Evolutionary conservation across 1,140 invertebrate species (phyloP).

Genomic region (Diuraphis noxia): DNA sequence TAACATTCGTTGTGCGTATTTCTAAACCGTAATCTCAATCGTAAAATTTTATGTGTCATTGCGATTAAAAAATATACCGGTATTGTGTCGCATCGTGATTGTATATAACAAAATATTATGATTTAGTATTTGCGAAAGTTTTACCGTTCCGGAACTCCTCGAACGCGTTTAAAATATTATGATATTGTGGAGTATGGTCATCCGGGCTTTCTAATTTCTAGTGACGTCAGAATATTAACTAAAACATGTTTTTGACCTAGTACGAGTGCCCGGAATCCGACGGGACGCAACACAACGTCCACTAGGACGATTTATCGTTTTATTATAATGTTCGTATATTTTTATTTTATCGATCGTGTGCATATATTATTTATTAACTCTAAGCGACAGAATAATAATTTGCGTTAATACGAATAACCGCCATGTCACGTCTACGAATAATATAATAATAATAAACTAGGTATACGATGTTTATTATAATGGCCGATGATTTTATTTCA

Average conservation of each 20-base stretch:
- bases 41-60: not conserved
- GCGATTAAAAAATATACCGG: not conserved
- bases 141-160: not conserved
- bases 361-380: not conserved
- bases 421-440: not conserved
- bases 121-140: not conserved
- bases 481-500: not conserved
- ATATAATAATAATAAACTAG: not conserved
- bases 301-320: not conserved
- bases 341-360: not conserved
- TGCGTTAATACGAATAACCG: not conserved
- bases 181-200: not conserved
- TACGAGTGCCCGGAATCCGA: constrained; percentile 25
- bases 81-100: not conserved
- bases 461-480: constrained; percentile 3
- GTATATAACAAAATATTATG: not conserved
- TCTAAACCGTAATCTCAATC: not conserved
- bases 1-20: not conserved
- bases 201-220: constrained; percentile 7
- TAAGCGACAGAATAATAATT: not conserved
- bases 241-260: not conserved
- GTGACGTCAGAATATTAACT: not conserved
- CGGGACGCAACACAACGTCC: constrained; percentile 38
- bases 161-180: not conserved
- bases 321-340: not conserved